phyloP scores from a whole-genome alignment of 2,888 invertebrate genomes.

The Patella pellucida region DNA sequence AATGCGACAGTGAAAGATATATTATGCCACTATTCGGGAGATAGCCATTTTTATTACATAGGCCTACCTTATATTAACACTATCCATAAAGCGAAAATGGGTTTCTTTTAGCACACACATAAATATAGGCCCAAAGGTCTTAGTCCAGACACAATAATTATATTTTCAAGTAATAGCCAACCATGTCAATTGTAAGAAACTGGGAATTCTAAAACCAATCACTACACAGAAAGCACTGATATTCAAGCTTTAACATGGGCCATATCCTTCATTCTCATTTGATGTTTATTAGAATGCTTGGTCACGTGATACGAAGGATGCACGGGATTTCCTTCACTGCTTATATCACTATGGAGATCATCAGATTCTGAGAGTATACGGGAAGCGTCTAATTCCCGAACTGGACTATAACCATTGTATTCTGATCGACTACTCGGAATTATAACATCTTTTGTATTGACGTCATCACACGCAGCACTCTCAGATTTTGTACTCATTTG shows the following conservation, averaged over 20 bases:
- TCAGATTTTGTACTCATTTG: neutral
- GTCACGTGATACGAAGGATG: neutral
- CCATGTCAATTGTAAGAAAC: too few relatives aligned
- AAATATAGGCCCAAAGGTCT: too few relatives aligned
- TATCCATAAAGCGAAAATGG: too few relatives aligned
- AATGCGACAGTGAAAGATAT: too few relatives aligned
- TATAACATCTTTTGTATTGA: neutral
- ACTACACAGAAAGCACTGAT: too few relatives aligned
- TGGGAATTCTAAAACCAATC: too few relatives aligned
- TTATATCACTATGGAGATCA: slow-evolving; percentile 5
- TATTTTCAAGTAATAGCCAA: too few relatives aligned
- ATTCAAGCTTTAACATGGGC: neutral
- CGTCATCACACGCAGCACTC: neutral
- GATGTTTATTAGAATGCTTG: slow-evolving; percentile 9
- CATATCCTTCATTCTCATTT: slow-evolving; percentile 7
- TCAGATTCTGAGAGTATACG: neutral
- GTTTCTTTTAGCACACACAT: too few relatives aligned
- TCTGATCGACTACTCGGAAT: neutral
- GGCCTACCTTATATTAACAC: too few relatives aligned
- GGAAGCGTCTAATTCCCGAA: neutral
- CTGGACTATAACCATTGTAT: neutral
- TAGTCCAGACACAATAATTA: too few relatives aligned
- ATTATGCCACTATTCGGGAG: too few relatives aligned
- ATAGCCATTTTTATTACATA: too few relatives aligned
- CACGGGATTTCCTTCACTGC: neutral